Base-by-base conservation (phyloP, 2,113 vertebrate genomes). In the Poecilia latipinna region DNA sequence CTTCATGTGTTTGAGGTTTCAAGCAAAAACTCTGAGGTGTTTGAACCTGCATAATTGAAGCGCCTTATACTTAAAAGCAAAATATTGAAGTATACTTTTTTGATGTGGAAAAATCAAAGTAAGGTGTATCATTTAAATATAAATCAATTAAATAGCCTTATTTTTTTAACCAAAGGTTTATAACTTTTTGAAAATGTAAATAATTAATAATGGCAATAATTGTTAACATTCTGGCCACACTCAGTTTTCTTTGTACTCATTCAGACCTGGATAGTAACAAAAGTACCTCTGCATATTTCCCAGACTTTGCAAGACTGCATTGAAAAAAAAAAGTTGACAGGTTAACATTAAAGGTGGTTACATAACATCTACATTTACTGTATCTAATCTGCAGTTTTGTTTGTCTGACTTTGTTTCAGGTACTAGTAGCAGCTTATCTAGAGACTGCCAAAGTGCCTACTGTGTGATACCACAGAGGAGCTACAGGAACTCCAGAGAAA, bases 391-490 rank as follows among this genome's bases (percentile, higher is more conserved):
- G 3, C 2, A n/a, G 39, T 82, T 72, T 65, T 68, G 13, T 65
- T 42, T 22, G 0, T 77, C 37, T 85, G 28, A 11, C n/a, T 88
- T 77, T 44, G 28, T 88, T 87, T 76, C 83, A 94, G 94, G 80
- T 85, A 11, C 68, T 31, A 69, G 86, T 24, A 85, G 81, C 61
- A 86, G 78, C 82, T 61, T 91, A 39, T 70, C 78, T 35, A 87
- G 75, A 66, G 93, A 94, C 33, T 88, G 74, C 65, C 90, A 85
- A 51, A 44, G 79, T 57, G 80, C 80, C 31, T 91, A 89, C 85
- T 81, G 84, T 39, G 83, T 82, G 12, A 84, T 89, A 22, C 90
- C 90, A 19, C 64, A 80, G 19, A 91, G 90, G 68, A 88, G 81
- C 78, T 82, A 85, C 70, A 74, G 85, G 39, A 62, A 72, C 73